Evolutionary conservation across 2,888 invertebrate species (phyloP).

Genomic region (Drosophila nr. medialis): DNA sequence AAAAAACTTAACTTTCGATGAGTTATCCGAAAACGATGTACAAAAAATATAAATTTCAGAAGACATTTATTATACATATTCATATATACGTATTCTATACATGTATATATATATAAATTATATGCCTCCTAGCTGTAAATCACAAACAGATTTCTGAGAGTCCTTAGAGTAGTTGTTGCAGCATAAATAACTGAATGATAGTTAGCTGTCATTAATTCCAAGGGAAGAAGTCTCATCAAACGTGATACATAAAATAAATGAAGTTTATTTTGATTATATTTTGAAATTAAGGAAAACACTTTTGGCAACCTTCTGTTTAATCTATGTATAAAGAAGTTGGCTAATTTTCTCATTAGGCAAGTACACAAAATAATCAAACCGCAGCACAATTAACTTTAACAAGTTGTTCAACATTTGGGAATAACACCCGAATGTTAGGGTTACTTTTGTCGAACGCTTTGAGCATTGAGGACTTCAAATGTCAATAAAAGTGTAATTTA

Average conservation of each 20-base stretch:
- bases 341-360: slow-evolving; percentile 23
- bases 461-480: slow-evolving; percentile 19
- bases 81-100: no score
- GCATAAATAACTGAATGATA: neutral
- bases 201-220: neutral
- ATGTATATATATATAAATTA: no score
- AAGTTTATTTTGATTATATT: neutral
- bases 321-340: neutral
- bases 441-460: slow-evolving; percentile 11
- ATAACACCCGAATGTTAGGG: slow-evolving; percentile 7
- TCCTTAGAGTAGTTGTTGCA: neutral
- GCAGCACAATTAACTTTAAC: slow-evolving; percentile 30
- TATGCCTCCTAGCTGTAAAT: no score
- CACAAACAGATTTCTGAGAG: neutral
- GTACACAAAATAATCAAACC: slow-evolving; percentile 1
- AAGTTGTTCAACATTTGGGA: neutral
- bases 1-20: no score
- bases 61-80: no score
- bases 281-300: neutral
- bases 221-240: no score
- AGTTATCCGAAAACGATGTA: no score
- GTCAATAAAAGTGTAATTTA: slow-evolving; percentile 66
- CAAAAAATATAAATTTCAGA: no score
- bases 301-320: neutral
- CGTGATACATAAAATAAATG: neutral